Percentiles rank a stretch among this genome's conserved stretches.
phyloP scores from a whole-genome alignment of 2,113 vertebrate genomes.

The Cepphus grylle region DNA sequence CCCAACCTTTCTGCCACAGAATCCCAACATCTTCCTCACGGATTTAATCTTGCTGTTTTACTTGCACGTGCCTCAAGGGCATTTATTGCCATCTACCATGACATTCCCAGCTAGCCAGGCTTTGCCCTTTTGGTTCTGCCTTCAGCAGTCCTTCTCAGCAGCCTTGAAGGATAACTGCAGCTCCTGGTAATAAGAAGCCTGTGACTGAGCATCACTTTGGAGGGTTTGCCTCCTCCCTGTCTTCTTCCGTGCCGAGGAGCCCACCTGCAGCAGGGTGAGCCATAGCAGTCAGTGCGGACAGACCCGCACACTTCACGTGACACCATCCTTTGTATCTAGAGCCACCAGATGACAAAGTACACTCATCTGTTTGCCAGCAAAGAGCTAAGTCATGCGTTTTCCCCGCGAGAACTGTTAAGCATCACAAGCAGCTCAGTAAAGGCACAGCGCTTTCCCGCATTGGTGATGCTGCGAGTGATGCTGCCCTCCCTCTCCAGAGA shows the following conservation, averaged over 20 bases:
- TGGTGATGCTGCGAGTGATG: background rate
- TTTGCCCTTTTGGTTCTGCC: background rate
- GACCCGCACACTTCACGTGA: rapidly evolving
- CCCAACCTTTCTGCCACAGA: background rate
- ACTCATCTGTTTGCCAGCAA: background rate
- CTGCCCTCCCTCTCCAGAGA: background rate
- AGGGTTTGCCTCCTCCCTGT: background rate
- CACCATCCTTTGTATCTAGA: background rate
- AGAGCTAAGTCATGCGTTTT: background rate
- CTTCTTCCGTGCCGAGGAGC: background rate
- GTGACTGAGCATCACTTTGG: background rate
- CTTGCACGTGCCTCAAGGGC: background rate
- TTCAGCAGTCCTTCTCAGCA: background rate
- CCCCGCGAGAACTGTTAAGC: rapidly evolving
- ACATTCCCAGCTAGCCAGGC: background rate
- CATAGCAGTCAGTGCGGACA: rapidly evolving
- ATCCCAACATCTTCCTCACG: background rate
- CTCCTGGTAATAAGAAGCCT: background rate
- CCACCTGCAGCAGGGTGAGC: background rate
- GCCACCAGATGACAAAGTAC: background rate
- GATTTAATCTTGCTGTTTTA: background rate
- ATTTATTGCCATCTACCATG: background rate
- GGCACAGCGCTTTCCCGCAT: background rate
- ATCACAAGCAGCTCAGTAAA: background rate
- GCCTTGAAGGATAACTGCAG: background rate